Conservation (phyloP, 2,888 invertebrate genomes). For the Clitarchus hookeri region DNA sequence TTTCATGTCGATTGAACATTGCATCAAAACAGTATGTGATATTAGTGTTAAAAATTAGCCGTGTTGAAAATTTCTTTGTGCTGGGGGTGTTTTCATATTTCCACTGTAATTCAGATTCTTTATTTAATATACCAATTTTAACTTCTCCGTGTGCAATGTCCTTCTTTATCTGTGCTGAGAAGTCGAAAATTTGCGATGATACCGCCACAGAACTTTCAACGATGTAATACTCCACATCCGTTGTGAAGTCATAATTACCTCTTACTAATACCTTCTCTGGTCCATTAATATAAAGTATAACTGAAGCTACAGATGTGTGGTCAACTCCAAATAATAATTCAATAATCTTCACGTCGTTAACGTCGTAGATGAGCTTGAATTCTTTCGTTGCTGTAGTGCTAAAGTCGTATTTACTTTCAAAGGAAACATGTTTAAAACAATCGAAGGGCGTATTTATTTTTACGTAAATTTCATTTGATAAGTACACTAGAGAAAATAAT, state of each 20-base stretch:
- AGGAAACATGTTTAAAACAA: neutral
- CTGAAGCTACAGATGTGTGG: neutral
- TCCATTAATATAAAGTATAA: neutral
- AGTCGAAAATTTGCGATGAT: neutral
- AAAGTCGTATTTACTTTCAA: slow-evolving; percentile 18
- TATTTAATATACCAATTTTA: neutral
- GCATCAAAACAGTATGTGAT: neutral
- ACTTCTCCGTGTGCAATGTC: neutral
- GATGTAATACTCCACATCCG: neutral
- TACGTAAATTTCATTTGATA: neutral
- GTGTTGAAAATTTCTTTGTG: neutral
- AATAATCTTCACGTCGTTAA: neutral
- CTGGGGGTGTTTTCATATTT: neutral
- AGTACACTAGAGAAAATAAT: neutral
- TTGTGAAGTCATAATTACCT: slow-evolving; percentile 20
- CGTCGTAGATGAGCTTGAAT: neutral
- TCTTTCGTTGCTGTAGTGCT: neutral
- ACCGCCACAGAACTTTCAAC: neutral
- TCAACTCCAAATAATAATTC: neutral
- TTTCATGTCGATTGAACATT: neutral
- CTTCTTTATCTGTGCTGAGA: neutral
- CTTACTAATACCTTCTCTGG: neutral
- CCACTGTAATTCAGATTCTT: neutral
- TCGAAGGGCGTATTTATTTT: neutral
- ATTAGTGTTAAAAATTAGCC: neutral